Base-by-base conservation (phyloP, 2,797 vertebrate genomes). In the Parambassis ranga region DNA sequence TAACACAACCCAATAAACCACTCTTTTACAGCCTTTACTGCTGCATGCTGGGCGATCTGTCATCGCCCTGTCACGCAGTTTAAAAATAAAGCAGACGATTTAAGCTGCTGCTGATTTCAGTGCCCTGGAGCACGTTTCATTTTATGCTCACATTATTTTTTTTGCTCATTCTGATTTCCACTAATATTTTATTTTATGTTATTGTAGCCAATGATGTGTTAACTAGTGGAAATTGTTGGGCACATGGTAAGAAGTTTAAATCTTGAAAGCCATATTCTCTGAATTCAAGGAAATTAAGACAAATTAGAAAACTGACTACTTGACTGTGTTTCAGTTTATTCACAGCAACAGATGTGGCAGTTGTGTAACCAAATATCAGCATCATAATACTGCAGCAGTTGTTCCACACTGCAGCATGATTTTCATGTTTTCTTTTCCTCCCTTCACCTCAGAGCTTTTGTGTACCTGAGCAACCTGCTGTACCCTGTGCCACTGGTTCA, bases 391-490 rank as follows among this genome's bases (percentile, higher is more conserved):
- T n/a, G n/a, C n/a, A n/a, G n/a, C n/a, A n/a, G n/a, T n/a, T n/a
- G n/a, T n/a, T n/a, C n/a, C n/a, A n/a, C 11, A 32, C 44, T 44
- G 24, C 43, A 16, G 38, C 35, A 48, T 9, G 37, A 10, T 48
- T 74, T 52, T 83, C 33, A 65, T 3, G 2, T 41, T 42, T n/a
- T 73, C 9, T 61, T 42, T 35, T 18, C 18, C 23, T 14, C 13
- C 64, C 28, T 60, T 39, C 56, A 2, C 59, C 65, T 37, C 85
- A 99, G 98, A 86, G 97, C 98, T 0, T 99, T 98, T 46, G 97
- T 99, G 32, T 99, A 99, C 92, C 92, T 99, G 89, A 99, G 98
- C 90, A 99, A 98, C 76, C 93, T 99, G 69, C 93, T 99, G 30
- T 99, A 98, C 81, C 96, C 96, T 0, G 96, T 99, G 36, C 96